Conservation (phyloP, 2,113 vertebrate species). For the Gymnorhina tibicen region DNA sequence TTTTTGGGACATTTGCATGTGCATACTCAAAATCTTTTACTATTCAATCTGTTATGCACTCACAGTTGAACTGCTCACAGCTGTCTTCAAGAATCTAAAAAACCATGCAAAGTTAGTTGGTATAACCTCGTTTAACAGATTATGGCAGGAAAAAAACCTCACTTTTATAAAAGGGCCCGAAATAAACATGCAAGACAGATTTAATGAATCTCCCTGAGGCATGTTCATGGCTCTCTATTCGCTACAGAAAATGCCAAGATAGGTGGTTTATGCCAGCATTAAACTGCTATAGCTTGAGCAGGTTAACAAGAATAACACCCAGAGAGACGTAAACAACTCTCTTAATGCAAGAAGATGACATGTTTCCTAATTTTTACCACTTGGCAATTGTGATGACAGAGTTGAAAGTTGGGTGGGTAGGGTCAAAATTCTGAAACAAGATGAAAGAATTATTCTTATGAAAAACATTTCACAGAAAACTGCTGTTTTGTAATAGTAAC, state of each 20-base stretch:
- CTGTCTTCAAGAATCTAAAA: neutral
- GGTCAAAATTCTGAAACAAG: neutral
- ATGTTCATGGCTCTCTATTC: neutral
- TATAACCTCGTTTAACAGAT: neutral
- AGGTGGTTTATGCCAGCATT: neutral
- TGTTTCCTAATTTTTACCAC: neutral
- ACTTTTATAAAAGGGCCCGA: neutral
- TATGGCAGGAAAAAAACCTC: neutral
- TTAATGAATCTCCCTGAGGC: neutral
- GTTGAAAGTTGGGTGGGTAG: neutral
- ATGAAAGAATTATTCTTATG: neutral
- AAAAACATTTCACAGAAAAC: neutral
- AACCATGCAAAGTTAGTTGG: neutral
- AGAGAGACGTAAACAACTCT: neutral
- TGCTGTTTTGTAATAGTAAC: neutral
- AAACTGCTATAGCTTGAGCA: neutral
- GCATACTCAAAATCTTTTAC: neutral
- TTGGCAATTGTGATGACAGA: neutral
- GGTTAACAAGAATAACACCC: neutral
- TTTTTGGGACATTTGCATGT: neutral
- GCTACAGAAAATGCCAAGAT: neutral
- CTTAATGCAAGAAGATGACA: neutral
- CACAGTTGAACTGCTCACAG: neutral
- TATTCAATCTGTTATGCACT: neutral
- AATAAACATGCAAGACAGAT: neutral